Evolutionary conservation across 2,113 vertebrate species (phyloP).

Genomic region (Nothoprocta pentlandii): DNA sequence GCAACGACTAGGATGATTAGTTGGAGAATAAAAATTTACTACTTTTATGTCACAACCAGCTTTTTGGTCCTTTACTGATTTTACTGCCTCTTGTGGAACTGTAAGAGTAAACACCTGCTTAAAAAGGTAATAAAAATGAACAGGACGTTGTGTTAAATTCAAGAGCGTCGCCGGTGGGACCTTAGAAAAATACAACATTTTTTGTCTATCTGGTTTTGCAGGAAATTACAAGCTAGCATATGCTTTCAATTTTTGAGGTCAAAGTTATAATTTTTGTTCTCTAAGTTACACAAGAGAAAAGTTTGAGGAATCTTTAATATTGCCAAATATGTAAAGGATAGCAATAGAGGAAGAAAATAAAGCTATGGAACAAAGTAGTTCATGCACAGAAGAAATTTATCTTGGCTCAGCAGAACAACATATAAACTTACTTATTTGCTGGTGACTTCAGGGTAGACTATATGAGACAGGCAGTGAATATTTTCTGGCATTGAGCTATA

Average conservation of each 20-base stretch:
- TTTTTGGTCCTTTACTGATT: conserved; percentile 7
- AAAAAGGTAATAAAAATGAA: conserved; percentile 5
- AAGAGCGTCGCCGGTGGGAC: not conserved
- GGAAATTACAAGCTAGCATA: conserved; percentile 64
- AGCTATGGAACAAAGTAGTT: conserved; percentile 62
- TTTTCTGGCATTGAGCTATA: conserved; percentile 45
- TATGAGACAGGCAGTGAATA: conserved; percentile 35
- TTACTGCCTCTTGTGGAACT: conserved; percentile 4
- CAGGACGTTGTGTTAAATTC: not conserved
- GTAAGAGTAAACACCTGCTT: conserved; percentile 33
- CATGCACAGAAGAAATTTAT: conserved; percentile 58
- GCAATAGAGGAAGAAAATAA: conserved; percentile 42
- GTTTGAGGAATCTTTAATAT: conserved; percentile 71
- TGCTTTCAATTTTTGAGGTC: conserved; percentile 72
- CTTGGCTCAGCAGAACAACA: conserved; percentile 54
- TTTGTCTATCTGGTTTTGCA: conserved; percentile 42
- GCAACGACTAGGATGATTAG: not conserved
- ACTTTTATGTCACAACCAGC: not conserved
- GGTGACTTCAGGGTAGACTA: conserved; percentile 40
- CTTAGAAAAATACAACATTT: conserved; percentile 38
- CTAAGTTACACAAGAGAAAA: conserved; percentile 68
- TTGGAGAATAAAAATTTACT: not conserved
- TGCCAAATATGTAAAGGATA: conserved; percentile 72
- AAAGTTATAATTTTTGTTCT: conserved; percentile 58
- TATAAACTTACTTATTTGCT: conserved; percentile 54